These are phyloP conservation scores for Drosophila nigrodunni DNA, from an alignment of 1,140 invertebrate species.

Conservation along the genomic window DNA sequence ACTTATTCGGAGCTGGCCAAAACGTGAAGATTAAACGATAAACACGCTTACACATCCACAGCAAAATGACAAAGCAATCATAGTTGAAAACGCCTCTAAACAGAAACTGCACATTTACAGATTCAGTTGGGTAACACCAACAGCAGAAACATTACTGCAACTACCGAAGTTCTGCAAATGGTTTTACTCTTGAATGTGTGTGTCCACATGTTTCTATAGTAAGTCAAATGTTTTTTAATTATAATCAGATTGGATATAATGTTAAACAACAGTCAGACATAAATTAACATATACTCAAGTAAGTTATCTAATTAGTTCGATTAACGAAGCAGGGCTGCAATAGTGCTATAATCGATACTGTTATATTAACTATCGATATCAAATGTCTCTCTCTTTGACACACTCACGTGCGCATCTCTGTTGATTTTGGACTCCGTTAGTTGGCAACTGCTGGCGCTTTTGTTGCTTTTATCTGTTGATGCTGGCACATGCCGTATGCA, in stretches of 20 bases:
- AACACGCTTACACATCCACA: neutral
- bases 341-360: no score
- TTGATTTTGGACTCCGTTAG: neutral
- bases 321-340: no score
- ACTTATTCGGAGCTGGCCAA: neutral
- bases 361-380: neutral
- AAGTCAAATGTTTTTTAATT: neutral
- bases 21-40: slow-evolving; percentile 11
- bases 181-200: neutral
- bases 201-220: neutral
- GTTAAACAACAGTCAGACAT: no score
- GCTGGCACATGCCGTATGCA: slow-evolving; percentile 6
- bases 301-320: no score
- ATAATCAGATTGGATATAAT: no score
- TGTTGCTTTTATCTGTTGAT: slow-evolving; percentile 49
- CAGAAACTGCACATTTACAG: slow-evolving; percentile 37
- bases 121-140: slow-evolving; percentile 48
- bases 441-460: slow-evolving; percentile 18
- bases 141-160: slow-evolving; percentile 2
- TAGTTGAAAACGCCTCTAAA: slow-evolving; percentile 10
- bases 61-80: slow-evolving; percentile 53
- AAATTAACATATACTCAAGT: no score
- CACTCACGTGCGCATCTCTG: slow-evolving; percentile 38
- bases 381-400: neutral
- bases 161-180: slow-evolving; percentile 6